Percentiles rank a stretch among this genome's conserved stretches.
These are phyloP conservation scores for Cheilosia urbana DNA, from an alignment of 2,888 invertebrate genomes.

Conservation along the genomic window DNA sequence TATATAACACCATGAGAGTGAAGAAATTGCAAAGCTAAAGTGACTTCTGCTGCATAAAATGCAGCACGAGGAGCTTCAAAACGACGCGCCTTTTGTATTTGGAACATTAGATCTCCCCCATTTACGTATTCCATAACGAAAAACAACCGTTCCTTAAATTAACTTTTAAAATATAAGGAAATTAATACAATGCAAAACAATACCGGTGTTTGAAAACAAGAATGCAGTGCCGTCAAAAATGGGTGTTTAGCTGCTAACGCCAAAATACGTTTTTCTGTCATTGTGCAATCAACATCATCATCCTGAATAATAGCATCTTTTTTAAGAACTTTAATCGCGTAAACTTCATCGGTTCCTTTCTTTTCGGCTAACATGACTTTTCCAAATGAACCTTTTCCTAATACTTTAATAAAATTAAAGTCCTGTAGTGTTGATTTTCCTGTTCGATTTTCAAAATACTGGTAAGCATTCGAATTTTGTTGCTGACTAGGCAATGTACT, in stretches of 20 bases:
- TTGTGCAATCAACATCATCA: constrained; percentile 99
- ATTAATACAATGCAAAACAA: constrained; percentile 1
- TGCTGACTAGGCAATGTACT: constrained; percentile 64
- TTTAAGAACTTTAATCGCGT: constrained; percentile 95
- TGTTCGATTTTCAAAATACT: constrained; percentile 81
- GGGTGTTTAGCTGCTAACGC: constrained; percentile 99
- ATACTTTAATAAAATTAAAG: constrained; percentile 98
- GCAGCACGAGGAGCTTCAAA: constrained; percentile 97
- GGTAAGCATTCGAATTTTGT: constrained; percentile 79
- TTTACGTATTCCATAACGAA: constrained; percentile 99
- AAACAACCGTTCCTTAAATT: constrained; percentile 92
- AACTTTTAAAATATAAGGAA: constrained; percentile 23
- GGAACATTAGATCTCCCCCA: constrained; percentile 99
- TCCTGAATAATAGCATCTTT: constrained; percentile 99
- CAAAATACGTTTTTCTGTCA: constrained; percentile 98
- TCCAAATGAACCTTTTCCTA: constrained; percentile 99
- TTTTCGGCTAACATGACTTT: constrained; percentile 99
- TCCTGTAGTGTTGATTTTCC: constrained; percentile 91
- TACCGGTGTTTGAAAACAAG: constrained; percentile 97
- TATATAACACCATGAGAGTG: constrained; percentile 99
- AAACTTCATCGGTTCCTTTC: constrained; percentile 95
- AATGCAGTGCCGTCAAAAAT: constrained; percentile 98
- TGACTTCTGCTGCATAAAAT: constrained; percentile 99
- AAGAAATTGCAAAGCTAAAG: constrained; percentile 97
- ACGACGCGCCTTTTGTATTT: constrained; percentile 98